Base-by-base conservation (phyloP, 2,797 vertebrate genomes). In the Calcarius lapponicus region DNA sequence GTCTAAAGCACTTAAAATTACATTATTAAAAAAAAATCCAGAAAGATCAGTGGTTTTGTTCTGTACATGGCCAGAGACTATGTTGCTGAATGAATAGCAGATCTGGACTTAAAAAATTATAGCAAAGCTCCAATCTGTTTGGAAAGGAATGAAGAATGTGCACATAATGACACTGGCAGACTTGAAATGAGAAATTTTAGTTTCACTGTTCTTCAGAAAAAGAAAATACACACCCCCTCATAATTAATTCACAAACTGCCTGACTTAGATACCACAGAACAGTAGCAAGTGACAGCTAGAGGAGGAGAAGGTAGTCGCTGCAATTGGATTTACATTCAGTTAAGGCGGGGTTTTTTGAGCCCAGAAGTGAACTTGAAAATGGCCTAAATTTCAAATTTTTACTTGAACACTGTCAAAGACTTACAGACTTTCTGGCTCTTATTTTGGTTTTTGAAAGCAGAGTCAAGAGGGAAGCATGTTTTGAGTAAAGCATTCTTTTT, bases 151-250 rank as follows among this genome's bases (percentile, higher is more conserved):
- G 51, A 94, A 71, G 40, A 26, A 69, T 54, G 24, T 69, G 15
- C 29, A 74, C 0, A 4, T 36, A 85, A 53, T 42, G 47, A 64
- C 19, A 72, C 22, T 61, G 76, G 54, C 69, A 93, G 50, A 79
- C 24, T 45, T 78, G 47, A 91, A 92, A 45, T 57, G 43, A 88
- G 62, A 88, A 72, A 78, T 34, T 24, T 67, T 80, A 91, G 53
- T 75, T 93, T 93, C 50, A 83, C 32, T 54, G n/a, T 60, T 94
- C 70, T 81, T 85, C 71, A 81, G 75, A 73, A 91, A 92, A 92
- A 95, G 29, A 80, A 87, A 80, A 82, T 89, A 51, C 32, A 45
- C 38, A 20, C 21, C 11, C 31, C 8, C 9, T n/a, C 60, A 29
- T 57, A 70, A 80, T 79, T 85, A 86, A 71, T 94, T 93, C 70